phyloP scores from a whole-genome alignment of 2,888 invertebrate species.

The Orthosia gothica region DNA sequence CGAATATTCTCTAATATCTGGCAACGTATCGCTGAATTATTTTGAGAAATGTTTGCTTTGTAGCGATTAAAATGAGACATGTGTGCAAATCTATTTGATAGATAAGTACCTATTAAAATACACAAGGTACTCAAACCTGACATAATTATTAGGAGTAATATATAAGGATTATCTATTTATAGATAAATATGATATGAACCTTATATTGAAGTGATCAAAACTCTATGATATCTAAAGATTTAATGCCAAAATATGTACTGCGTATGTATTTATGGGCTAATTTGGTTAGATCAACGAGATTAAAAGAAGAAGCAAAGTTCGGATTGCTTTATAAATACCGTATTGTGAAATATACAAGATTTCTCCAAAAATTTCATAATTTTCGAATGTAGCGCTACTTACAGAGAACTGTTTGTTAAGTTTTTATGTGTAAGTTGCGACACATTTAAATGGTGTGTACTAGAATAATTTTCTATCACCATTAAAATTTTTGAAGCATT shows the following conservation, averaged over 20 bases:
- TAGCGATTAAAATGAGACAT: conserved; percentile 9
- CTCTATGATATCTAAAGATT: neutral
- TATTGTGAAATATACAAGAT: conserved; percentile 6
- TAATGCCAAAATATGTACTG: neutral
- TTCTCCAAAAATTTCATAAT: neutral
- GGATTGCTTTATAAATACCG: conserved; percentile 7
- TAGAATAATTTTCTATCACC: too few species aligned
- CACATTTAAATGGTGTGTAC: too few species aligned
- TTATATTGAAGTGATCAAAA: neutral
- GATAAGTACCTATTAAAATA: conserved; percentile 7
- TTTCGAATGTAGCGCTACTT: conserved; percentile 12
- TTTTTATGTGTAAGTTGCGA: too few species aligned
- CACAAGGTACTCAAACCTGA: neutral
- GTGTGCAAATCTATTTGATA: conserved; percentile 8
- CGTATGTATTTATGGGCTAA: neutral
- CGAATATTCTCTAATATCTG: conserved; percentile 14
- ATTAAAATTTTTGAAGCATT: too few species aligned
- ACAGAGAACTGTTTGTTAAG: conserved; percentile 36
- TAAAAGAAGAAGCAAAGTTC: neutral
- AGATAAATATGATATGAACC: neutral
- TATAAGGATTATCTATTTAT: conserved; percentile 5
- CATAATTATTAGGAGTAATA: neutral
- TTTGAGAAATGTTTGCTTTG: conserved; percentile 23
- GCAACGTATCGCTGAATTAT: neutral
- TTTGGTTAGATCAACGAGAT: neutral